Conservation (phyloP, 2,113 vertebrate species). For the Monarcha castaneiventris region DNA sequence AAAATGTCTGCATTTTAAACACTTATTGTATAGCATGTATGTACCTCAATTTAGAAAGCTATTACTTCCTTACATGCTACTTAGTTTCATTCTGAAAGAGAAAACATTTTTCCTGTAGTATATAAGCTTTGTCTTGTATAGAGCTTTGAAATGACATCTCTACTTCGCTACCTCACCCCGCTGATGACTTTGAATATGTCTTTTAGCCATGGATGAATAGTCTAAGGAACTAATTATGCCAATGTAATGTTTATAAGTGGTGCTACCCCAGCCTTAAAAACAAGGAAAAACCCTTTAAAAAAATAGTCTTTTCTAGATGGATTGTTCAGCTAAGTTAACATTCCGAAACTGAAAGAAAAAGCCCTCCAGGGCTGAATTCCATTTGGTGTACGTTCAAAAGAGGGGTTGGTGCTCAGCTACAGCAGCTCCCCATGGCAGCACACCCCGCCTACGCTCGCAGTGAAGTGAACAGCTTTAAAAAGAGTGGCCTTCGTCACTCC, state of each 20-base stretch:
- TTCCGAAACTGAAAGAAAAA: neutral
- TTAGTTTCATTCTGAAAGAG: neutral
- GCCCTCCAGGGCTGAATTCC: too few species aligned
- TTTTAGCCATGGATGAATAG: neutral
- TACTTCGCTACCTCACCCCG: accelerated
- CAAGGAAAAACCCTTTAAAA: neutral
- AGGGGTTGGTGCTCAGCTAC: accelerated
- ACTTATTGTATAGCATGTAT: too few species aligned
- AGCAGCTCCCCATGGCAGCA: neutral
- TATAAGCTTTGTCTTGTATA: neutral
- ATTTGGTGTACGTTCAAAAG: accelerated
- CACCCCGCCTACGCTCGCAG: accelerated
- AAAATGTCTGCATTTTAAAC: neutral
- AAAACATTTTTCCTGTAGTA: neutral
- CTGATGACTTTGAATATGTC: neutral
- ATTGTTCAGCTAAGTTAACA: neutral
- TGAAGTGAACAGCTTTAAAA: neutral
- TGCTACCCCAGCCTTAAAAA: neutral
- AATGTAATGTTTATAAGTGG: accelerated
- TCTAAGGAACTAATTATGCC: neutral
- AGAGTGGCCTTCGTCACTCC: neutral
- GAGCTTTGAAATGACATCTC: neutral
- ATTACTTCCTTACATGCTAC: neutral
- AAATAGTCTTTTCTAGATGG: neutral
- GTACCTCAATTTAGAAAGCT: neutral